Base-by-base conservation (phyloP, 2,797 vertebrate genomes). In the Buceros bicornis region DNA sequence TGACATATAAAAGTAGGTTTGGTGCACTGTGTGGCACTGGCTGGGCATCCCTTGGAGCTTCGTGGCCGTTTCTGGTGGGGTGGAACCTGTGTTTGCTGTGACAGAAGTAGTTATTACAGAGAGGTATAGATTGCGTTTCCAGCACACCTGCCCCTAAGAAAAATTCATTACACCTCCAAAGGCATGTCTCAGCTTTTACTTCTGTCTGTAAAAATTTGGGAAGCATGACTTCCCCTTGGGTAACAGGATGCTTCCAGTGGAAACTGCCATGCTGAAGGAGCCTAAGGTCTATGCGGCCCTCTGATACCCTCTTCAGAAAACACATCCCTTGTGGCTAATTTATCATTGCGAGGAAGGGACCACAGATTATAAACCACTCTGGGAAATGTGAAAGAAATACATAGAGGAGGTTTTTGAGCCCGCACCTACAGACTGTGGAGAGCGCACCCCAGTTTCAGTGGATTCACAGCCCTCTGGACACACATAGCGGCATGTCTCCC, bases 401-500 rank as follows among this genome's bases (percentile, higher is more conserved):
- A 5, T 14, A 57, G 65, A 31, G 13, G 12, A n/a, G 18, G 6
- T 31, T 73, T 70, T 15, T 67, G 54, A 82, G 54, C 21, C 61
- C 2, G 1, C 12, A 8, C 13, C 45, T 20, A 7, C 3, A 67
- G 69, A 4, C 53, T 51, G 0, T 2, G 29, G 29, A 58, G 64
- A 18, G 73, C 1, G 1, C 25, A 10, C 3, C 13, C 6, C 22
- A 10, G 28, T 33, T 77, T 33, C 16, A 6, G 48, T 10, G 35
- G 48, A 40, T 29, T 11, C 6, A 10, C 48, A 60, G 56, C 20
- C 42, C 28, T 50, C 45, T 16, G 2, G 2, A 18, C 42, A 53
- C 2, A 1, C 2, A 0, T 1, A 24, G 14, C 45, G 71, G 24
- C 14, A 22, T 2, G 2, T 35, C 48, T 53, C 2, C 11, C 29